Base-by-base conservation (phyloP, 2,797 vertebrate species). In the Micropoecilia bifurca region DNA sequence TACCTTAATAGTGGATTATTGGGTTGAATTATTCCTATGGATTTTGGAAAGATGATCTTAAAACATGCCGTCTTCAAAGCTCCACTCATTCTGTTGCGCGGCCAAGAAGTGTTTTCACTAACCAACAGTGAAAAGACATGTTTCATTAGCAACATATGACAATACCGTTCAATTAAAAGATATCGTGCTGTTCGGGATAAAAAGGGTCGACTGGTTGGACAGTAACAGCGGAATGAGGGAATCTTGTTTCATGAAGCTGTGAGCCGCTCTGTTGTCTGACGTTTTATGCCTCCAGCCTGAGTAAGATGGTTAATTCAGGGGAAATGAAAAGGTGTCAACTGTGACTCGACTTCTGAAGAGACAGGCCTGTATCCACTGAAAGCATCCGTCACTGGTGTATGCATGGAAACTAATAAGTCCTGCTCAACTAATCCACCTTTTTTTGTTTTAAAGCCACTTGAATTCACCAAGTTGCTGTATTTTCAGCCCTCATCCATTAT, bases 291-390 rank as follows among this genome's bases (percentile, higher is more conserved):
- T 85, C 63, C 88, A 92, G 85, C 81, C 79, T 87, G 81, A 86
- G 12, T 83, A 47, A 83, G 79, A 88, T 79, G 66, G 78, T 79
- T 84, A 80, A 84, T 81, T 80, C 80, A 77, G 63, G 85, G 76
- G 73, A 82, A 80, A 77, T 73, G 76, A 76, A 76, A 80, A 68
- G 43, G 79, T 90, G 48, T 89, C 83, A 36, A 78, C 77, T 86
- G 80, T 87, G 84, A 83, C 81, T 88, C 82, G 90, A 82, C 89
- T 63, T 74, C 87, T 88, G 88, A 87, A 73, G 85, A 76, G 85
- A 78, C 89, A 93, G 92, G 91, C 92, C 87, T 94, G 93, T 94
- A 92, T 92, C 76, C 79, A 82, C 53, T 75, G 80, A 81, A 78
- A 78, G 73, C 68, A 85, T 30, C 61, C 63, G 71, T 79, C 89